Conservation (phyloP, 1,140 invertebrate species). For the Drosophila nikananu region DNA sequence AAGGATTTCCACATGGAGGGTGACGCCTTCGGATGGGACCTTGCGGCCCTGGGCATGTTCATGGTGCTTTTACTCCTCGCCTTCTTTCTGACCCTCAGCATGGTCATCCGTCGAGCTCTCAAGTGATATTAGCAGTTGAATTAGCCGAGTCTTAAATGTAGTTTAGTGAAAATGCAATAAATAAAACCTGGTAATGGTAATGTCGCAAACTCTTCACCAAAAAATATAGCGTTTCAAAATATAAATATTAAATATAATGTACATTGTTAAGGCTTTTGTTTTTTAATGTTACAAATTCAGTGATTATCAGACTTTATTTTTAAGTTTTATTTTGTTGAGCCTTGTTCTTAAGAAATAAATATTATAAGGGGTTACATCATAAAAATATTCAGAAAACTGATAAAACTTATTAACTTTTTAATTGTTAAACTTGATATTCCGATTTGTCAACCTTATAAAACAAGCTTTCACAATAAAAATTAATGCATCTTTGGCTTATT, state of each 20-base stretch:
- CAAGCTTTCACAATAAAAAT: neutral
- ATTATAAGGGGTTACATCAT: too few species aligned
- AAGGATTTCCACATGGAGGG: conserved; percentile 85
- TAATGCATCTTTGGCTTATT: neutral
- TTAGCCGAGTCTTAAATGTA: neutral
- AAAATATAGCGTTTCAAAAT: neutral
- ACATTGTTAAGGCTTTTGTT: too few species aligned
- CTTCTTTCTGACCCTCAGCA: conserved; percentile 62
- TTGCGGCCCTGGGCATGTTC: conserved; percentile 50
- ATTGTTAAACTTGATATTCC: too few species aligned
- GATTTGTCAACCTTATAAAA: neutral
- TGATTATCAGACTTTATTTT: too few species aligned
- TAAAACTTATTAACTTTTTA: too few species aligned
- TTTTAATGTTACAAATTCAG: too few species aligned
- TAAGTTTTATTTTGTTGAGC: too few species aligned
- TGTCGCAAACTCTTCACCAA: neutral
- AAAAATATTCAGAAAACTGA: too few species aligned
- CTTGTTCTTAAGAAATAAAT: too few species aligned
- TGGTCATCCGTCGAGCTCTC: conserved; percentile 63
- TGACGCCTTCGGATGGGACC: conserved; percentile 76
- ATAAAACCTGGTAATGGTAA: neutral
- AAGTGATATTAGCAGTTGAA: conserved; percentile 1
- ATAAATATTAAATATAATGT: too few species aligned
- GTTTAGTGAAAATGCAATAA: neutral
- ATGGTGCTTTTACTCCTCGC: conserved; percentile 52